Percentiles rank a stretch among this genome's conserved stretches.
These are phyloP conservation scores for Prionace glauca DNA, from an alignment of 2,797 vertebrate genomes.

Conservation along the genomic window DNA sequence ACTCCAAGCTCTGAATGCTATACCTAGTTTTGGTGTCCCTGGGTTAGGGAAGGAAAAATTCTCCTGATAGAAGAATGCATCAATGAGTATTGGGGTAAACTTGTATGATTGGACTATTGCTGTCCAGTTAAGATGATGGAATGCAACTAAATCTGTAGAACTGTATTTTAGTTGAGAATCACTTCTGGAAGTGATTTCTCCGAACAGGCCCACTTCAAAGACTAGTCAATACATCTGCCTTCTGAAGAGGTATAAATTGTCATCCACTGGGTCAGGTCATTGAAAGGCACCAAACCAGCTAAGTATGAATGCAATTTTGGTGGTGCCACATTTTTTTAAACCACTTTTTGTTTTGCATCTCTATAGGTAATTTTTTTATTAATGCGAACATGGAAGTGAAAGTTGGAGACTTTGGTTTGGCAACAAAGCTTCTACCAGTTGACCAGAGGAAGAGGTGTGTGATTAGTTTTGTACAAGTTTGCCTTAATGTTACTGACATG, in stretches of 20 bases:
- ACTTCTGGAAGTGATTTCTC: not conserved
- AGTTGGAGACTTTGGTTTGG: constrained; percentile 92
- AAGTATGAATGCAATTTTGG: not conserved
- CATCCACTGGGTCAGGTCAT: not conserved
- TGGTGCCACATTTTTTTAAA: not conserved
- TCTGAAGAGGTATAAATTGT: not conserved
- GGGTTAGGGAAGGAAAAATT: not conserved
- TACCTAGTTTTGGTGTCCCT: not conserved
- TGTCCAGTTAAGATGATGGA: not conserved
- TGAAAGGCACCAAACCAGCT: too few relatives aligned
- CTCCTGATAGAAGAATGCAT: not conserved
- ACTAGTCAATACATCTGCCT: not conserved
- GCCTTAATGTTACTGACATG: not conserved
- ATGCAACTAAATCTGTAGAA: not conserved
- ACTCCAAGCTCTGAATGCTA: not conserved
- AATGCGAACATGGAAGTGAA: constrained; percentile 98
- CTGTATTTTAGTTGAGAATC: not conserved
- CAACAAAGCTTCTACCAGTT: constrained; percentile 76
- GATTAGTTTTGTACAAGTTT: not conserved
- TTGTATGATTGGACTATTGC: not conserved
- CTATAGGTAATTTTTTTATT: constrained; percentile 92
- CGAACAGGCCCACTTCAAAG: not conserved
- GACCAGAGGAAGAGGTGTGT: constrained; percentile 92
- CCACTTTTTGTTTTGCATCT: not conserved
- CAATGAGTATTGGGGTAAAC: not conserved